These are phyloP conservation scores for Antennarius striatus DNA, from an alignment of 2,113 vertebrate genomes.

Conservation along the genomic window DNA sequence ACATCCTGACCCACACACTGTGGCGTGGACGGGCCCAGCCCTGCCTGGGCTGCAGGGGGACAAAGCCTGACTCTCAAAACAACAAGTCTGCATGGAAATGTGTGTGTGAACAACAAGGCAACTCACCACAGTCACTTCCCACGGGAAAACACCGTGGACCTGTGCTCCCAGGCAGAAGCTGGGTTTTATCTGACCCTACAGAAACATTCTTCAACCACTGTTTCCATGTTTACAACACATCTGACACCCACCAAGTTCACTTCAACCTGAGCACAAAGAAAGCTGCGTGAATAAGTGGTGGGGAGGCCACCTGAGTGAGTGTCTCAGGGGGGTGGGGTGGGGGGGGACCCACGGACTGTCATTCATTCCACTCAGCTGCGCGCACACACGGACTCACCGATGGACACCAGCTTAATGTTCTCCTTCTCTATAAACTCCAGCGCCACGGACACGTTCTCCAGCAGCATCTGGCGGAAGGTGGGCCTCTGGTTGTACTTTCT, in stretches of 20 bases:
- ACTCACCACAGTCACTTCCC: no score
- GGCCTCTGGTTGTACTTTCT: slow-evolving; percentile 88
- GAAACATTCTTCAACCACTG: background rate
- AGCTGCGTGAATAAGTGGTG: background rate
- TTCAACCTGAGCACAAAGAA: background rate
- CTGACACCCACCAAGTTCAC: background rate
- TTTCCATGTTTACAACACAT: background rate
- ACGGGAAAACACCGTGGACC: no score
- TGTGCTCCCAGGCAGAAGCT: no score
- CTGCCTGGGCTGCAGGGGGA: slow-evolving; percentile 13
- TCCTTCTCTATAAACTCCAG: slow-evolving; percentile 88
- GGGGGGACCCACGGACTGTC: background rate
- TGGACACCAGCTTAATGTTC: slow-evolving; percentile 88
- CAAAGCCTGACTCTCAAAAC: slow-evolving; percentile 15
- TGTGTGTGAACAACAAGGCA: no score
- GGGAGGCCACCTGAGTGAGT: slow-evolving; percentile 9
- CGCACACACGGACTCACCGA: slow-evolving; percentile 74
- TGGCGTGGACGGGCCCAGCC: slow-evolving; percentile 14
- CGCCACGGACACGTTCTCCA: slow-evolving; percentile 89
- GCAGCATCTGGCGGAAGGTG: slow-evolving; percentile 89
- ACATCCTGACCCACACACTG: slow-evolving; percentile 43
- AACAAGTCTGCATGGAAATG: no score
- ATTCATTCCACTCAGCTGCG: slow-evolving; percentile 19
- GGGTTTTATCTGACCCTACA: no score
- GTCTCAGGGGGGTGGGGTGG: background rate